Base-by-base conservation (phyloP, 2,888 invertebrate species). In the Drosophila siamana region DNA sequence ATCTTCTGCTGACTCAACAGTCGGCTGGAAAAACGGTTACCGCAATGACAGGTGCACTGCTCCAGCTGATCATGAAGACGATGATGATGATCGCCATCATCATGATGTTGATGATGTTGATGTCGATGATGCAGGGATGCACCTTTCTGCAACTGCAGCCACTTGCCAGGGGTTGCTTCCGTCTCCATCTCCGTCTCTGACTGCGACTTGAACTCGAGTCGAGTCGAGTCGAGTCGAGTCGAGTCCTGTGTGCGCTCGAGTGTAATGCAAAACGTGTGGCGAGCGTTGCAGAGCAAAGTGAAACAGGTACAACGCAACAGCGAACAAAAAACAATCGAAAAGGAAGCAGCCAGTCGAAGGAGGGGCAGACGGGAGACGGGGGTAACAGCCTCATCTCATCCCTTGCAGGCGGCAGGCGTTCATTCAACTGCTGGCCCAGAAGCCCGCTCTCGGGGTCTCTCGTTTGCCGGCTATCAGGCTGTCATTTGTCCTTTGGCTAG, bases 1-100 rank as follows among this genome's bases (percentile, higher is more conserved):
- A 88, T 86, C 84, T 86, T 52, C 33, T 61, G 74, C 33, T 28
- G 38, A 28, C 57, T 33, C 33, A 33, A 48, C 71, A 70, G 51
- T 33, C 33, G 77, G 76, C 51, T 65, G 69, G 74, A 69, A 69
- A 62, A 74, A 69, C 80, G 77, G 65, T 80, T 80, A 79, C 80
- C 88, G 70, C 88, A 89, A 73, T 77, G 87, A 84, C 88, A 88
- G 84, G 89, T 84, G 89, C 47, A 62, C 47, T 28, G 44, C 24
- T 19, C 28, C 43, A 60, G 22, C 48, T 57, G 66, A 60, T 52
- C 55, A 60, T 60, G 30, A 69, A 50, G 40, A 60, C 52, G 60
- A 60, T 60, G 30, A 69, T 52, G 40, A 60, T 55, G 33, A 41
- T n/a, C 26, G 11, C 7, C 16, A 54, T 30, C 1, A 1, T 30